These are phyloP conservation scores for Uria aalge DNA, from an alignment of 2,113 vertebrate genomes.

Conservation along the genomic window DNA sequence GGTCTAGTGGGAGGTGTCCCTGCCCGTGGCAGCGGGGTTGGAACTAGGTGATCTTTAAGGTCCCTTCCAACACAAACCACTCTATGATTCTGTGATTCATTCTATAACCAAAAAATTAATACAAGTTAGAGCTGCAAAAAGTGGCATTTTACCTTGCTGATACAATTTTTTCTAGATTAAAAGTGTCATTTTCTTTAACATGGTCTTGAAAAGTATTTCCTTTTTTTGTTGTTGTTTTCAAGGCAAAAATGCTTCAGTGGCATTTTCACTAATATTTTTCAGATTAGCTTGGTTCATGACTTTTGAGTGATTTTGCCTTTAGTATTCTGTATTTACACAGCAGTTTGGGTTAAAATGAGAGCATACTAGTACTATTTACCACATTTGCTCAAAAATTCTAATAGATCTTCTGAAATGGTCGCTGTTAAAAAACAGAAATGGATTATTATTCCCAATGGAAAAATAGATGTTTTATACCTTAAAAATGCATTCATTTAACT, in stretches of 20 bases:
- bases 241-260: not conserved
- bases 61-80: too few species aligned
- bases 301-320: not conserved
- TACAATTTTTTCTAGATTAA: not conserved
- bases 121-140: not conserved
- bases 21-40: too few species aligned
- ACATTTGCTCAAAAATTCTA: not conserved
- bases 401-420: not conserved
- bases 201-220: not conserved
- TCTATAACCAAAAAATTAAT: not conserved
- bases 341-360: not conserved
- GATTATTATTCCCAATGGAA: not conserved
- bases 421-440: not conserved
- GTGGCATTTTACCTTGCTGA: not conserved
- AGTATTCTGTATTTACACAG: not conserved
- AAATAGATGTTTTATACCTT: not conserved
- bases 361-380: not conserved
- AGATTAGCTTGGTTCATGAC: not conserved
- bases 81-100: too few species aligned
- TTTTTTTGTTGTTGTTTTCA: not conserved
- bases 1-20: too few species aligned
- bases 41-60: too few species aligned
- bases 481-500: not conserved
- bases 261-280: not conserved
- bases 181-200: not conserved